Percentiles rank a stretch among this genome's conserved stretches.
These are phyloP conservation scores for Acrocephalus scirpaceus DNA, from an alignment of 2,797 vertebrate genomes.

Conservation along the genomic window DNA sequence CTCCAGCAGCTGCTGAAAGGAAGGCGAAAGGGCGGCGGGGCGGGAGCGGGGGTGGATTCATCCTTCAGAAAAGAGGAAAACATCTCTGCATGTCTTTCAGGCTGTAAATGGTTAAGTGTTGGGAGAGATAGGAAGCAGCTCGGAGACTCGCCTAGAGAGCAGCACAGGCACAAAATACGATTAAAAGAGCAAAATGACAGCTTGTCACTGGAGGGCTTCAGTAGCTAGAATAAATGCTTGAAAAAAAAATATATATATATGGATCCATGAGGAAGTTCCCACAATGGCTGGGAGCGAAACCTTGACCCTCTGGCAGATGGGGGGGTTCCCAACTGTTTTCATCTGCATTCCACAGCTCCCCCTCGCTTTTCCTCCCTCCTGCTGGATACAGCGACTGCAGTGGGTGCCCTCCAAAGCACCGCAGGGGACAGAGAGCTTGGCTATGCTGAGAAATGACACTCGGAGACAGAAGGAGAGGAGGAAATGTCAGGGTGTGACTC, in stretches of 20 bases:
- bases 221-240: neutral
- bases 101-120: neutral
- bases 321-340: neutral
- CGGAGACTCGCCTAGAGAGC: neutral
- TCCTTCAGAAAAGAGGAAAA: neutral
- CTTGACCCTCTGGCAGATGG: neutral
- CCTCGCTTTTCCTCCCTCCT: neutral
- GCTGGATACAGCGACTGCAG: fast-evolving
- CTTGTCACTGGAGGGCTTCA: constrained; percentile 43
- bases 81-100: neutral
- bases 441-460: constrained; percentile 10
- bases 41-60: neutral
- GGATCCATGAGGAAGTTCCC: neutral
- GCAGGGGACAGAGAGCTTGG: neutral
- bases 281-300: neutral
- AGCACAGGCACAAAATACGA: neutral
- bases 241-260: neutral
- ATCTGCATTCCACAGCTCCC: neutral
- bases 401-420: neutral
- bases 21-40: fast-evolving
- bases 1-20: neutral
- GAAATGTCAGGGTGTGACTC: constrained; percentile 17
- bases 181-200: constrained; percentile 53
- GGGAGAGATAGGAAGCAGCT: neutral
- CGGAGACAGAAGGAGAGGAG: neutral